These are phyloP conservation scores for Orgyia antiqua DNA, from an alignment of 2,888 invertebrate genomes.

Conservation along the genomic window DNA sequence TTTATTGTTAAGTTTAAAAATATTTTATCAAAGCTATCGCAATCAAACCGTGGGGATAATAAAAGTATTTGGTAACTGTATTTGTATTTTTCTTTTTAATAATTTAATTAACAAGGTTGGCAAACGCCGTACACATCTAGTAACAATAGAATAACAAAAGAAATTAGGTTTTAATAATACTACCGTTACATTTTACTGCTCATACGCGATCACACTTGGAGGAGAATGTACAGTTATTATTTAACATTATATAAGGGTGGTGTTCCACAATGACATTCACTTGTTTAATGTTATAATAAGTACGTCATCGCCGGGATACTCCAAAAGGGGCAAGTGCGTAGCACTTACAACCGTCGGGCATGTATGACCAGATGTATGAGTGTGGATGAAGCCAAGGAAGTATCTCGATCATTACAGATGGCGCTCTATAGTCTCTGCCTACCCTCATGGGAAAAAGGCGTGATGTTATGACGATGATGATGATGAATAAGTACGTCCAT, in stretches of 20 bases:
- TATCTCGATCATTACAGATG: too few relatives aligned
- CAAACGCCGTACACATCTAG: conserved; percentile 43
- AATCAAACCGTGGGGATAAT: conserved; percentile 17
- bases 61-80: conserved; percentile 20
- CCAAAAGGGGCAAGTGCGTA: too few relatives aligned
- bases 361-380: too few relatives aligned
- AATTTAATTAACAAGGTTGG: conserved; percentile 32
- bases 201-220: conserved; percentile 9
- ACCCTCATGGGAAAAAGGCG: too few relatives aligned
- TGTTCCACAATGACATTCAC: conserved; percentile 1
- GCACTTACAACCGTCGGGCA: too few relatives aligned
- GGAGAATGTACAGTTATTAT: conserved; percentile 16
- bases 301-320: too few relatives aligned
- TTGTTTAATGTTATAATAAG: not conserved
- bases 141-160: conserved; percentile 29
- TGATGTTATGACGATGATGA: too few relatives aligned
- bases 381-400: too few relatives aligned
- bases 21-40: too few relatives aligned
- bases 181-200: conserved; percentile 11
- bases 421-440: too few relatives aligned
- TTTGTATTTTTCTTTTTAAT: conserved; percentile 18
- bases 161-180: conserved; percentile 9
- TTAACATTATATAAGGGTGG: conserved; percentile 9
- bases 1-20: too few relatives aligned
- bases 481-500: too few relatives aligned